These are phyloP conservation scores for Sebastes hopkinsi DNA, from an alignment of 2,797 vertebrate species.

Conservation along the genomic window DNA sequence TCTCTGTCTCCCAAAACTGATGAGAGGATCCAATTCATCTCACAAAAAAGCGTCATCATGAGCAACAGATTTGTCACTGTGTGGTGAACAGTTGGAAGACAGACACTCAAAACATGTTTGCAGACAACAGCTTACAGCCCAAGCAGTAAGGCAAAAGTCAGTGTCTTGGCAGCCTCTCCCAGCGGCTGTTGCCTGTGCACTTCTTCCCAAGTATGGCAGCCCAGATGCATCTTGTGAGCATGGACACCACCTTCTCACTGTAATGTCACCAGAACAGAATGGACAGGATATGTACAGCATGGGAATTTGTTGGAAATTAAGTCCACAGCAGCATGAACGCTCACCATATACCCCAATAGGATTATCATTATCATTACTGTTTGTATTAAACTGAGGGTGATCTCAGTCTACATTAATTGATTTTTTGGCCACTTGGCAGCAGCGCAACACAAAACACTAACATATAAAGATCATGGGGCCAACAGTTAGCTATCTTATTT, in stretches of 20 bases:
- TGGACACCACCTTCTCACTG: not conserved
- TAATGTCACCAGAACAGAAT: not conserved
- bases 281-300: not conserved
- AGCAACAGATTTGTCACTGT: constrained; percentile 29
- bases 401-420: not conserved
- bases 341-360: not conserved
- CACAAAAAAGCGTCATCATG: not conserved
- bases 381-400: not conserved
- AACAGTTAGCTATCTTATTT: not conserved
- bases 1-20: constrained; percentile 11
- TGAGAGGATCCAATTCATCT: constrained; percentile 22
- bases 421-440: not conserved
- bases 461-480: too few species aligned
- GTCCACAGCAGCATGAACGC: not conserved
- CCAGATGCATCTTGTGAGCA: not conserved
- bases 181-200: not conserved
- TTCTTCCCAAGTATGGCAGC: not conserved
- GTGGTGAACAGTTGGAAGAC: constrained; percentile 26
- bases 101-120: constrained; percentile 24
- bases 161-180: not conserved
- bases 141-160: not conserved
- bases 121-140: constrained; percentile 1
- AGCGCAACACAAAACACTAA: not conserved
- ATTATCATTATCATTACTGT: not conserved
- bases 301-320: not conserved